Evolutionary conservation across 2,797 vertebrate genomes (phyloP).

Genomic region (Meda fulgida): DNA sequence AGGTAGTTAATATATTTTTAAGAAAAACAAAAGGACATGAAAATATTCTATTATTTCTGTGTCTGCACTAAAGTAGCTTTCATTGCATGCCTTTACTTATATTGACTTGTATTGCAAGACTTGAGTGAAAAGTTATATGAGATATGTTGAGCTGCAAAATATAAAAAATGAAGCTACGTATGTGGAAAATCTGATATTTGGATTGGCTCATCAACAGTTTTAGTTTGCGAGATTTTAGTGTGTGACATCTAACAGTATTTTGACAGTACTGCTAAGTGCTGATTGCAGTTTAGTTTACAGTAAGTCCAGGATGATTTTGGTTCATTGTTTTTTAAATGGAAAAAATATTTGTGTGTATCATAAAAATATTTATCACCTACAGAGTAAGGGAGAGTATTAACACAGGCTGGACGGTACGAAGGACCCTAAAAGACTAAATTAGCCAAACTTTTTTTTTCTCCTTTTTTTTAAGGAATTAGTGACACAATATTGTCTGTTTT

Average conservation of each 20-base stretch:
- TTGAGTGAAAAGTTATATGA: conserved; percentile 3
- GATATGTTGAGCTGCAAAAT: background rate
- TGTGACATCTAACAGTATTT: background rate
- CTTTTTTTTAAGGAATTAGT: background rate
- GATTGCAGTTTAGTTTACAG: background rate
- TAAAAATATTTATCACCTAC: background rate
- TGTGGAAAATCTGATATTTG: background rate
- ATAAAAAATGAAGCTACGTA: background rate
- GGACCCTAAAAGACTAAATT: background rate
- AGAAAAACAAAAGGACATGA: background rate
- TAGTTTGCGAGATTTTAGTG: background rate
- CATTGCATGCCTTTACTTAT: background rate
- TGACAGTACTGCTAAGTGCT: background rate
- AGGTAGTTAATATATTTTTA: background rate
- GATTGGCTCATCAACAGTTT: background rate
- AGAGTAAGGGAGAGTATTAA: background rate
- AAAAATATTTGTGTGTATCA: background rate
- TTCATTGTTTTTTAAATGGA: background rate
- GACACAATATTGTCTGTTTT: background rate
- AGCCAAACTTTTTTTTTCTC: background rate
- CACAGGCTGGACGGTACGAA: background rate
- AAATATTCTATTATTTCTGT: background rate
- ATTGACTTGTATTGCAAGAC: background rate
- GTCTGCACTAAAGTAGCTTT: background rate
- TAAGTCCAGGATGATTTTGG: background rate